phyloP scores from a whole-genome alignment of 2,113 vertebrate species.

The Oncorhynchus clarkii region DNA sequence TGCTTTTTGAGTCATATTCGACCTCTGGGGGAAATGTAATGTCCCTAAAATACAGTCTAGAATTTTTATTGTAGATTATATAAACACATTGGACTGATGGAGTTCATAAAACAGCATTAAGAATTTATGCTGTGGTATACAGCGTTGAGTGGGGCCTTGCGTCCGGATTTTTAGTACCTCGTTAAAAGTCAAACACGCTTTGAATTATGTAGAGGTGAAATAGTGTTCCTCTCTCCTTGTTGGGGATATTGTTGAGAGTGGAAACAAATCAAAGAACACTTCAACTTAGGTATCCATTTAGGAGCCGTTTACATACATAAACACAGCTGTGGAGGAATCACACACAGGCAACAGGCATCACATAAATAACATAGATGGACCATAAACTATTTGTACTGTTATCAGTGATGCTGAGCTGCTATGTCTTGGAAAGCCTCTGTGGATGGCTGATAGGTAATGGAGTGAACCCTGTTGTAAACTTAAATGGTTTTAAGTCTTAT shows the following conservation, averaged over 20 bases:
- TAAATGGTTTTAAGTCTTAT: conserved; percentile 27
- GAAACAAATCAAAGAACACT: conserved; percentile 36
- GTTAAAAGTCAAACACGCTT: conserved; percentile 65
- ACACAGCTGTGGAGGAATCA: conserved; percentile 25
- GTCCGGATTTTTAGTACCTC: conserved; percentile 68
- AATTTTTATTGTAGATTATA: conserved; percentile 51
- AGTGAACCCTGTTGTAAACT: conserved; percentile 26
- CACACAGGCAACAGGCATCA: conserved; percentile 1
- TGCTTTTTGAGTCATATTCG: conserved; percentile 28
- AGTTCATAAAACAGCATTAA: conserved; percentile 60
- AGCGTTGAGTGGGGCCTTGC: conserved; percentile 53
- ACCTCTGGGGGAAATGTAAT: conserved; percentile 31
- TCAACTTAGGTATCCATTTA: conserved; percentile 34
- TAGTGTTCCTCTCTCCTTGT: conserved; percentile 49
- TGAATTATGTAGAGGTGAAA: conserved; percentile 65
- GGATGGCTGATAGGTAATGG: conserved; percentile 26
- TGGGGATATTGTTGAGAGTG: conserved; percentile 34
- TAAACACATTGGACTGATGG: conserved; percentile 54
- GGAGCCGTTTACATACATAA: conserved; percentile 41
- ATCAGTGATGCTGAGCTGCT: conserved; percentile 16
- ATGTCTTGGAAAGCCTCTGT: conserved; percentile 22
- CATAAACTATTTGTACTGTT: conserved; percentile 22
- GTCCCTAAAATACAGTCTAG: conserved; percentile 38
- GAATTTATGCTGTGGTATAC: conserved; percentile 56
- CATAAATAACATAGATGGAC: conserved; percentile 25